Percentiles rank a stretch among this genome's conserved stretches.
Conservation (phyloP, 2,888 invertebrate genomes). For the Ectemnius cavifrons region DNA sequence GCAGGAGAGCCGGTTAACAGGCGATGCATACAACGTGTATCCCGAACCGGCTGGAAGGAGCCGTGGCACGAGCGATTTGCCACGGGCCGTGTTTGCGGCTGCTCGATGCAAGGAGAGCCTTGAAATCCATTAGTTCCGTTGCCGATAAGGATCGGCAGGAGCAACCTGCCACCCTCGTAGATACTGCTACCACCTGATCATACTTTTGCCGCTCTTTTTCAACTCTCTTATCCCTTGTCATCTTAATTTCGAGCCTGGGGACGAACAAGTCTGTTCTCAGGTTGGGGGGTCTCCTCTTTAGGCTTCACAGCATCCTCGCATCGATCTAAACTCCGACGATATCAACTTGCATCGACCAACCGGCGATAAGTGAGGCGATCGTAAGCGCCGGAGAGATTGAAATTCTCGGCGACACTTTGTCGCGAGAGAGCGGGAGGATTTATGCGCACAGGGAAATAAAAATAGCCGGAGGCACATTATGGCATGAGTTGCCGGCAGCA, state of each 20-base stretch:
- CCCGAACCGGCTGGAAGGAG: constrained; percentile 28
- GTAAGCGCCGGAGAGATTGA: too few relatives aligned
- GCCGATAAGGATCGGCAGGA: constrained; percentile 46
- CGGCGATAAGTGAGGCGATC: too few relatives aligned
- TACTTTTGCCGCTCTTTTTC: too few relatives aligned
- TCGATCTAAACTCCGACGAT: too few relatives aligned
- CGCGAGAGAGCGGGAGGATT: too few relatives aligned
- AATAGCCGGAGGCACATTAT: constrained; percentile 22
- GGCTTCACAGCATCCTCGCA: too few relatives aligned
- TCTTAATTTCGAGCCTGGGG: too few relatives aligned
- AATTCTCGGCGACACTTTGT: too few relatives aligned
- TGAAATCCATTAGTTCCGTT: constrained; percentile 66
- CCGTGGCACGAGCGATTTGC: constrained; percentile 57
- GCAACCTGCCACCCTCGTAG: constrained; percentile 48
- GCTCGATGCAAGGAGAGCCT: constrained; percentile 45
- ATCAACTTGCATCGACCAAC: too few relatives aligned
- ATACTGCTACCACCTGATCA: constrained; percentile 10
- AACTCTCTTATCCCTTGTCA: constrained; percentile 8
- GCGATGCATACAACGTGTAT: constrained; percentile 11
- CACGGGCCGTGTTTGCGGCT: constrained; percentile 46
- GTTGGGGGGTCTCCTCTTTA: too few relatives aligned
- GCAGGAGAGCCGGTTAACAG: neutral
- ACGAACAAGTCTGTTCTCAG: too few relatives aligned
- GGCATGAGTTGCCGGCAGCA: neutral
- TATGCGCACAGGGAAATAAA: constrained; percentile 26